phyloP scores from a whole-genome alignment of 2,797 vertebrate genomes.

The Macroramphosus scolopax region DNA sequence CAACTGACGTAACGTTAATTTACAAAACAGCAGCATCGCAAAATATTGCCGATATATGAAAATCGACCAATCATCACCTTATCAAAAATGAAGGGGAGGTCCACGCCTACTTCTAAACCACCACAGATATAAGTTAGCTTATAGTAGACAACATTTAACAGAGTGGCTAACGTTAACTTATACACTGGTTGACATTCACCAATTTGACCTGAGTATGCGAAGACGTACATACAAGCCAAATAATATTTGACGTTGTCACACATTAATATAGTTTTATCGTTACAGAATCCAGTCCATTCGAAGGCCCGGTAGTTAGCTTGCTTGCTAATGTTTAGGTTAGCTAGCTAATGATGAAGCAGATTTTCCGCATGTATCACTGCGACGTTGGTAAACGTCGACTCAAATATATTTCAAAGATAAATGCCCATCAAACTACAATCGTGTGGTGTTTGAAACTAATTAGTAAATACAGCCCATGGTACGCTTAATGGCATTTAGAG shows the following conservation, averaged over 20 bases:
- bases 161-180: background rate
- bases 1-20: background rate
- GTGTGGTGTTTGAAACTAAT: background rate
- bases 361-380: conserved; percentile 34
- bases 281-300: conserved; percentile 11
- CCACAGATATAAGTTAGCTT: conserved; percentile 23
- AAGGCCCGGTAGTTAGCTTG: conserved; percentile 52
- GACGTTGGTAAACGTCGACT: background rate
- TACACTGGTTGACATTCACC: conserved; percentile 9
- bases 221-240: background rate
- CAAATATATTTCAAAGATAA: background rate
- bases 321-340: conserved; percentile 66
- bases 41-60: background rate
- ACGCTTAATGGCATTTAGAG: conserved; percentile 25
- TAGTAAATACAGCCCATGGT: background rate
- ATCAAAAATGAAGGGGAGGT: conserved; percentile 19
- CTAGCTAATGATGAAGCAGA: conserved; percentile 77
- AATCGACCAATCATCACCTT: background rate
- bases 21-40: background rate
- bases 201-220: background rate
- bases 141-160: conserved; percentile 8
- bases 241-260: conserved; percentile 10
- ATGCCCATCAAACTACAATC: background rate
- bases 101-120: conserved; percentile 55
- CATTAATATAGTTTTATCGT: conserved; percentile 9